Base-by-base conservation (phyloP, 2,797 vertebrate species). In the Syngnathus rostellatus region DNA sequence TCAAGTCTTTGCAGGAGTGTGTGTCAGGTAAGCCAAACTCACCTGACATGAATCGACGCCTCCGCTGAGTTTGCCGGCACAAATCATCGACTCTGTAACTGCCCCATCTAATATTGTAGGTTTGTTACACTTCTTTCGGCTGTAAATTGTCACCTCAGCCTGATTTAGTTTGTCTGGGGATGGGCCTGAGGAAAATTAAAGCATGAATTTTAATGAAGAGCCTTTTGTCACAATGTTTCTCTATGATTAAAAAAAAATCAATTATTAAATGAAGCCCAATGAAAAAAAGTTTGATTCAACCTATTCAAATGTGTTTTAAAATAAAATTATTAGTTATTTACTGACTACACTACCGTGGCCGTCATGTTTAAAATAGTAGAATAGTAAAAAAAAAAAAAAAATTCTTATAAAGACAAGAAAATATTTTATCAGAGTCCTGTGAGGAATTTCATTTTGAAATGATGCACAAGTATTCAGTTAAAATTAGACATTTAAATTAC, bases 11-110 rank as follows among this genome's bases (percentile, higher is more conserved):
- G 53, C 2, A 6, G 54, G 12, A 57, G 2, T 57, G 54, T 37
- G 31, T 23, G 14, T 8, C 19, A 5, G n/a, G 21, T 55, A 55
- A 23, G 50, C 6, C 64, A 25, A 43, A 79, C 82, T 81, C 78
- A 97, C 96, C 94, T 98, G 95, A 76, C 96, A 98, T 8, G 93
- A 79, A 76, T 98, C 96, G 0, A 92, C 39, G 25, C 84, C 86
- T 55, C 96, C 96, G 38, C 2, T 0, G 53, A 95, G 82, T 25
- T 77, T 88, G 1, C 96, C 95, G 0, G 95, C 95, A 73, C 96
- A 98, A 77, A 96, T 70, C 95, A 98, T 98, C 53, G 87, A 78
- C 4, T 91, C 41, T 0, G 90, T 93, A 79, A 98, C 50, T 10
- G 60, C 7, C 14, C 86, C 88, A 0, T 86, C 16, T 38, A 97